Evolutionary conservation across 2,797 vertebrate species (phyloP).

Genomic region (Dromococcyx pavoninus): DNA sequence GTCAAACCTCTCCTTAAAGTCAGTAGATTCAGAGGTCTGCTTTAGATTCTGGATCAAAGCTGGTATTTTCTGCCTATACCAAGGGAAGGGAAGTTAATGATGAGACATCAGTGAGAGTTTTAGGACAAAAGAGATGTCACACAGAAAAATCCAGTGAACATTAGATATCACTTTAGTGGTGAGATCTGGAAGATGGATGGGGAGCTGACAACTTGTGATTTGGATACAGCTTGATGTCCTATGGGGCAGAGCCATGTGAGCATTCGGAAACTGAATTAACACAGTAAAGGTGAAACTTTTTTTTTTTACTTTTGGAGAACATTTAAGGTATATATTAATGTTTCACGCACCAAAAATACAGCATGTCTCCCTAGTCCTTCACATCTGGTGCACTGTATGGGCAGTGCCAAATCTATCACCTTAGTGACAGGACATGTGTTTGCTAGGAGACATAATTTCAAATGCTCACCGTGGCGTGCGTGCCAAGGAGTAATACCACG

Average conservation of each 20-base stretch:
- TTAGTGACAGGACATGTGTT: not conserved
- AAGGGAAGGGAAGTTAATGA: not conserved
- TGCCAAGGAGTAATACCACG: not conserved
- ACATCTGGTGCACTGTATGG: not conserved
- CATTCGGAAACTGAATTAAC: not conserved
- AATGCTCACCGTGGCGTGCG: accelerated
- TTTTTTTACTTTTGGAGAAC: not conserved
- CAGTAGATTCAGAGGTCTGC: not conserved
- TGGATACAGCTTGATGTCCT: not conserved
- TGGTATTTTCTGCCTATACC: not conserved
- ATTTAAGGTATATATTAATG: not conserved
- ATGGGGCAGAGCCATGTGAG: too few species aligned
- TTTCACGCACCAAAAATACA: not conserved
- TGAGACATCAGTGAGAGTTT: not conserved
- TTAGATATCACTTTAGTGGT: not conserved
- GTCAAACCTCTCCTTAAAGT: not conserved
- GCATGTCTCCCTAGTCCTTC: not conserved
- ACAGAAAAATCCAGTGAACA: not conserved
- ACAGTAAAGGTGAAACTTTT: not conserved
- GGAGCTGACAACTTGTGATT: not conserved
- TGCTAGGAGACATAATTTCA: not conserved
- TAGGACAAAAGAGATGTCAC: not conserved
- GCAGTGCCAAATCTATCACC: not conserved
- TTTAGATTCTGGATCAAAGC: not conserved
- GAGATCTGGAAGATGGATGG: not conserved